These are phyloP conservation scores for human DNA, from an alignment of 2,113 vertebrate genomes.

Conservation along the genomic window DNA sequence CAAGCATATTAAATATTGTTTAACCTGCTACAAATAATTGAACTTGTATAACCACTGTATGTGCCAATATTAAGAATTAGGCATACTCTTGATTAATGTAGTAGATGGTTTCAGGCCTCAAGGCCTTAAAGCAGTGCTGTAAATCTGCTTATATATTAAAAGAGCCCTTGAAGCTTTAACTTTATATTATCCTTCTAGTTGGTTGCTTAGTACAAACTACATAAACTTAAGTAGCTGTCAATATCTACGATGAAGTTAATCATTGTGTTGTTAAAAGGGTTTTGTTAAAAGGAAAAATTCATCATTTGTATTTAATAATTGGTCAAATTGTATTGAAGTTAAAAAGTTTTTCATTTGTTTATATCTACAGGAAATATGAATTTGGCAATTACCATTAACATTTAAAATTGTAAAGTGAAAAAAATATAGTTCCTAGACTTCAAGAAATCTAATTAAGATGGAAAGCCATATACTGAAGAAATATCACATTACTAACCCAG, in stretches of 20 bases:
- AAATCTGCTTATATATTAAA: conserved; percentile 43
- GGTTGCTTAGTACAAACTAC: conserved; percentile 26
- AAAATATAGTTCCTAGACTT: background rate
- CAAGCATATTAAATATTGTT: conserved; percentile 73
- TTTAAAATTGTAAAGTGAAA: background rate
- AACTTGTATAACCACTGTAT: conserved; percentile 55
- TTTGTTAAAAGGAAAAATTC: background rate
- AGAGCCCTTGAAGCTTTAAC: conserved; percentile 23
- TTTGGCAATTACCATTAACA: background rate
- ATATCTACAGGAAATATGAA: background rate
- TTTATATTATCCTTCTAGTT: conserved; percentile 43
- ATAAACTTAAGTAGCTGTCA: conserved; percentile 25
- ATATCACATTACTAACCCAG: background rate
- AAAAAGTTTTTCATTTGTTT: background rate
- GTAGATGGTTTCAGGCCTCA: background rate
- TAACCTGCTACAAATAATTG: conserved; percentile 73
- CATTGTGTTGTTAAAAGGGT: background rate
- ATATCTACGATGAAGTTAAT: background rate
- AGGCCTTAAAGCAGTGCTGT: conserved; percentile 29
- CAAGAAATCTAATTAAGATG: background rate
- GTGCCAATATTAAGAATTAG: conserved; percentile 58
- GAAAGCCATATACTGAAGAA: background rate
- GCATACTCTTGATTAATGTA: conserved; percentile 62
- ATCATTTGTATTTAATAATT: background rate
- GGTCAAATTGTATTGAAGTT: background rate